These are phyloP conservation scores for Drosophila busckii DNA, from an alignment of 1,140 invertebrate genomes.

Conservation along the genomic window DNA sequence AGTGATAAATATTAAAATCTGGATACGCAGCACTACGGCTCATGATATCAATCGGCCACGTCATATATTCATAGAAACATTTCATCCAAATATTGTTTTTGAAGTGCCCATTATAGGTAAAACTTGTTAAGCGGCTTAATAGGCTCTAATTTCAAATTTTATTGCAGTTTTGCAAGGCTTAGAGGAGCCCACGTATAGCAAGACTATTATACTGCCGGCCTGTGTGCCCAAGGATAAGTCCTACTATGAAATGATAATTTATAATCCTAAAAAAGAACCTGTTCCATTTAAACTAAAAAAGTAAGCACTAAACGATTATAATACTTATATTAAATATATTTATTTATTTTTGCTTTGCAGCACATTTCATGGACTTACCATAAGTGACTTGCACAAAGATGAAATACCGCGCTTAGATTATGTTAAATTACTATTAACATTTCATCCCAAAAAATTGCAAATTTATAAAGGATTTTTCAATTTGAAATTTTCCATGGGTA, in stretches of 20 bases:
- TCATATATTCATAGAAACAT: slow-evolving; percentile 44
- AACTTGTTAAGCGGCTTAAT: too few species aligned
- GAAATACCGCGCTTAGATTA: slow-evolving; percentile 25
- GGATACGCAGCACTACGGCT: slow-evolving; percentile 13
- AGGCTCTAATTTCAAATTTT: neutral
- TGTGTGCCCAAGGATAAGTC: slow-evolving; percentile 33
- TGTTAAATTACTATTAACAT: slow-evolving; percentile 23
- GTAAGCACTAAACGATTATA: neutral
- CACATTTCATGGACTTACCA: slow-evolving; percentile 30
- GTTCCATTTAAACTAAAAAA: slow-evolving; percentile 34
- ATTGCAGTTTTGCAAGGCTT: slow-evolving; percentile 20
- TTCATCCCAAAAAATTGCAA: slow-evolving; percentile 34
- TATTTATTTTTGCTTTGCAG: slow-evolving; percentile 9
- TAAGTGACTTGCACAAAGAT: slow-evolving; percentile 13
- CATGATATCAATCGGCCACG: slow-evolving; percentile 41
- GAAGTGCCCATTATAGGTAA: slow-evolving; percentile 65
- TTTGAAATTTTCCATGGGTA: slow-evolving; percentile 46
- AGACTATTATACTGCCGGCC: slow-evolving; percentile 36
- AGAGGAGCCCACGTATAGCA: slow-evolving; percentile 6
- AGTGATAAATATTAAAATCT: slow-evolving; percentile 35
- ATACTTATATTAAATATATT: neutral
- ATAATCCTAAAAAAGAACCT: slow-evolving; percentile 40
- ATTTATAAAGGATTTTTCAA: slow-evolving; percentile 54
- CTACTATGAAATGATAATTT: slow-evolving; percentile 54
- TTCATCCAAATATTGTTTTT: slow-evolving; percentile 66